These are phyloP conservation scores for Xerus rutilus DNA, from an alignment of 2,797 vertebrate species.

Conservation along the genomic window DNA sequence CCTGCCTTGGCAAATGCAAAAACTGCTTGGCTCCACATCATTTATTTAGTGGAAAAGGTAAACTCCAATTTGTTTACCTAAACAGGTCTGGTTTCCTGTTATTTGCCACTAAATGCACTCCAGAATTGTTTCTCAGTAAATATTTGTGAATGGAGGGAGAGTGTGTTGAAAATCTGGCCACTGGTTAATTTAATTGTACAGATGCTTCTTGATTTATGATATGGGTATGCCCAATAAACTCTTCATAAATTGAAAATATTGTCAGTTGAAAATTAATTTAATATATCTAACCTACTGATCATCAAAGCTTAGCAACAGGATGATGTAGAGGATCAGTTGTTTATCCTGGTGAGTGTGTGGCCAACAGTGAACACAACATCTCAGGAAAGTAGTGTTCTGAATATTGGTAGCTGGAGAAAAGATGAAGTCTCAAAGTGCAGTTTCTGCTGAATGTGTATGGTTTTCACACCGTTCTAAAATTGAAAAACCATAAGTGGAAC, in stretches of 20 bases:
- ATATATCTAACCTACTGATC: neutral
- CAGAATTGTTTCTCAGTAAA: neutral
- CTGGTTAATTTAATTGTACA: neutral
- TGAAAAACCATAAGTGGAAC: no score
- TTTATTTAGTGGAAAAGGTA: neutral
- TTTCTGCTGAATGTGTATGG: no score
- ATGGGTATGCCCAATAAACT: neutral
- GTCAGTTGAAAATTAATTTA: neutral
- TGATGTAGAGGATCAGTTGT: neutral
- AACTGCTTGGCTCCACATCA: neutral
- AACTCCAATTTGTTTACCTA: neutral
- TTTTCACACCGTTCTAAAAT: neutral
- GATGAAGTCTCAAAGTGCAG: no score
- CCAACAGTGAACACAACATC: neutral
- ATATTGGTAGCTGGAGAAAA: neutral
- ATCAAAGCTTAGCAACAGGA: neutral
- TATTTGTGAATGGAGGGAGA: neutral
- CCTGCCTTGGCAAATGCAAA: neutral
- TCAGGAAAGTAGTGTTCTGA: neutral
- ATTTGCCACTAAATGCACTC: neutral
- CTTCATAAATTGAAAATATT: neutral
- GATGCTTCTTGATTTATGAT: no score
- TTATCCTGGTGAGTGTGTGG: neutral
- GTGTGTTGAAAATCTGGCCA: neutral
- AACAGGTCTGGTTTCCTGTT: neutral